Evolutionary conservation across 2,113 vertebrate species (phyloP).

Genomic region (Galbula dea): DNA sequence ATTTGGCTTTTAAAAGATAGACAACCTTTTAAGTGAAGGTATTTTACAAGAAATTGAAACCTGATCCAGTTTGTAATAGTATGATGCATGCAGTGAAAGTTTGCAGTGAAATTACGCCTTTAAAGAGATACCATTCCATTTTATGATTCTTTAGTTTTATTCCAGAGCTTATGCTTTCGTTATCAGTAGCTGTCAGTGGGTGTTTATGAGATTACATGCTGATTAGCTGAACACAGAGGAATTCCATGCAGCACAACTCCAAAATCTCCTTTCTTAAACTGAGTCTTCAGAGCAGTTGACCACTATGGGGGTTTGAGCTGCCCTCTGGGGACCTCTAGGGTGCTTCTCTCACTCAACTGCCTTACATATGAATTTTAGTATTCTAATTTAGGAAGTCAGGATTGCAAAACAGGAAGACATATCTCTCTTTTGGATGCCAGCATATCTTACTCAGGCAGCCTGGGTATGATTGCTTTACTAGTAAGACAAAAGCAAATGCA

Average conservation of each 20-base stretch:
- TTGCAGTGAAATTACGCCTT: background rate
- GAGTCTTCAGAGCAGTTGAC: background rate
- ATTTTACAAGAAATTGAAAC: background rate
- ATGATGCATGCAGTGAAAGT: background rate
- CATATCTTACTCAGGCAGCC: background rate
- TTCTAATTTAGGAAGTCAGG: background rate
- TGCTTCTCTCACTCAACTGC: background rate
- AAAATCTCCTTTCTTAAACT: background rate
- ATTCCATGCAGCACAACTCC: background rate
- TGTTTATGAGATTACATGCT: background rate
- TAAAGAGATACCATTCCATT: background rate
- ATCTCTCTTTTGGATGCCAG: background rate
- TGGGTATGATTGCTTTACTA: background rate
- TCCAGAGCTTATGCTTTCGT: background rate
- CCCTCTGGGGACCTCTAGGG: background rate
- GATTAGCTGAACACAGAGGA: background rate
- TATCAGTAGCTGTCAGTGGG: background rate
- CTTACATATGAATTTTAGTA: background rate
- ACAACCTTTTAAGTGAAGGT: background rate
- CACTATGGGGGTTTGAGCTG: fast-evolving
- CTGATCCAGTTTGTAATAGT: background rate
- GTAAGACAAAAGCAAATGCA: background rate
- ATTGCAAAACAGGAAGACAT: background rate
- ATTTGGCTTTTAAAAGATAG: background rate
- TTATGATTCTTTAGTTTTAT: background rate